Conservation (phyloP, 2,113 vertebrate species). For the Aptenodytes patagonicus region DNA sequence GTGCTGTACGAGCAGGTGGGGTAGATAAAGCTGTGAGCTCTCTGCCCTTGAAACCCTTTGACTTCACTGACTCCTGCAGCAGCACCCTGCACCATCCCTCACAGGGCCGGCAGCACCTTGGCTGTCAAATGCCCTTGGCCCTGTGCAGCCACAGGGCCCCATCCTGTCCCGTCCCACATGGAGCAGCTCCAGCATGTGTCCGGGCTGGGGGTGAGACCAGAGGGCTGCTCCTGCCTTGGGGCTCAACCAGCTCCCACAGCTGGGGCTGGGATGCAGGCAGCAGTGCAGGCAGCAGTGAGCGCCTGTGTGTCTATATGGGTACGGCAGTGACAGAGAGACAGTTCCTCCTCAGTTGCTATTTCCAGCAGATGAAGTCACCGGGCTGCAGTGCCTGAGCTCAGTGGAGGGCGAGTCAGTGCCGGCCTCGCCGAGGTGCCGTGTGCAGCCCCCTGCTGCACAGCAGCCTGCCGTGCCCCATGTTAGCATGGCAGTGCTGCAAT, state of each 20-base stretch:
- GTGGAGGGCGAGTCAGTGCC: slow-evolving; percentile 7
- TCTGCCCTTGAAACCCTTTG: background rate
- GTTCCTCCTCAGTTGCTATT: slow-evolving; percentile 54
- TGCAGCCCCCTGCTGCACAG: background rate
- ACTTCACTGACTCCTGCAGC: background rate
- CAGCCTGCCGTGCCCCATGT: accelerated
- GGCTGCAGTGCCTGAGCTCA: background rate
- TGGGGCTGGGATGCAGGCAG: background rate
- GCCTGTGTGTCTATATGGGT: background rate
- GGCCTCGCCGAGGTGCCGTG: background rate
- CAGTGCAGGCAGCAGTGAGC: background rate
- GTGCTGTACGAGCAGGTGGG: background rate
- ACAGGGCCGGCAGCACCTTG: accelerated
- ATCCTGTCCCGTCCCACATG: accelerated
- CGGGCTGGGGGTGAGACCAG: accelerated
- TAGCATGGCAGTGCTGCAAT: accelerated
- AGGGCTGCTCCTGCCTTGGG: background rate
- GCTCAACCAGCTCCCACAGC: accelerated
- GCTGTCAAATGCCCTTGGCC: background rate
- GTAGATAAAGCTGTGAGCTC: background rate
- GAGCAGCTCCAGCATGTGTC: background rate
- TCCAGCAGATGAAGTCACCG: slow-evolving; percentile 62
- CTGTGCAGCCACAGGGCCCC: background rate
- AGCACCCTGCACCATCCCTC: background rate
- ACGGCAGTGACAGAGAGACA: background rate